phyloP scores from a whole-genome alignment of 2,113 vertebrate genomes.

The Corythornis madagascariensis region DNA sequence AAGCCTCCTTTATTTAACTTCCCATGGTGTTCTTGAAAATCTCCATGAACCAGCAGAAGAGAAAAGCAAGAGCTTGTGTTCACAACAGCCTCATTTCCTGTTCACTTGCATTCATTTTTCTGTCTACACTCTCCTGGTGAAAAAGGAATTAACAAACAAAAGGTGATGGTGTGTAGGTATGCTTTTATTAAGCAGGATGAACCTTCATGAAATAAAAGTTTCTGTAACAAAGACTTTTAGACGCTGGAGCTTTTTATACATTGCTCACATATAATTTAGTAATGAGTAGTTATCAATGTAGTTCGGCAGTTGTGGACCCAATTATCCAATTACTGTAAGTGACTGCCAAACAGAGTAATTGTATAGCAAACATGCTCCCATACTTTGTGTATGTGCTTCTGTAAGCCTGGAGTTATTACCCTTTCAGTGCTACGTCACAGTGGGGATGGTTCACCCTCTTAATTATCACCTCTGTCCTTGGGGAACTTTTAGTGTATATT shows the following conservation, averaged over 20 bases:
- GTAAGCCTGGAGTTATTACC: neutral
- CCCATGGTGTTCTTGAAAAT: neutral
- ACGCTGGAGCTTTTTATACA: neutral
- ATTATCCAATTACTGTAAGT: slow-evolving; percentile 52
- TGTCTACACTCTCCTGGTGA: neutral
- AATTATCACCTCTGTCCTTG: neutral
- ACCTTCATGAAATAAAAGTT: neutral
- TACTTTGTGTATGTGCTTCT: neutral
- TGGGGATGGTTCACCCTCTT: neutral
- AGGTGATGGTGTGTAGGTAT: neutral
- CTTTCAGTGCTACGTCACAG: neutral
- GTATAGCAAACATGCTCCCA: neutral
- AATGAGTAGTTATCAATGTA: slow-evolving; percentile 28
- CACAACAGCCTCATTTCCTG: neutral
- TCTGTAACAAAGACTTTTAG: slow-evolving; percentile 44
- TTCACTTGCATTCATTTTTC: neutral
- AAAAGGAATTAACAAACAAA: neutral
- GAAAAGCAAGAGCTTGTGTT: neutral
- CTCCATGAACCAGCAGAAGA: neutral
- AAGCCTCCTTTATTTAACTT: neutral
- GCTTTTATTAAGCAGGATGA: slow-evolving; percentile 1
- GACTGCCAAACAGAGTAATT: slow-evolving; percentile 21
- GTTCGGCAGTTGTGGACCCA: slow-evolving; percentile 41
- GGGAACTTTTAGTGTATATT: rapidly evolving
- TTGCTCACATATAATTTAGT: slow-evolving; percentile 47